phyloP scores from a whole-genome alignment of 2,888 invertebrate genomes.

The Myopa testacea region DNA sequence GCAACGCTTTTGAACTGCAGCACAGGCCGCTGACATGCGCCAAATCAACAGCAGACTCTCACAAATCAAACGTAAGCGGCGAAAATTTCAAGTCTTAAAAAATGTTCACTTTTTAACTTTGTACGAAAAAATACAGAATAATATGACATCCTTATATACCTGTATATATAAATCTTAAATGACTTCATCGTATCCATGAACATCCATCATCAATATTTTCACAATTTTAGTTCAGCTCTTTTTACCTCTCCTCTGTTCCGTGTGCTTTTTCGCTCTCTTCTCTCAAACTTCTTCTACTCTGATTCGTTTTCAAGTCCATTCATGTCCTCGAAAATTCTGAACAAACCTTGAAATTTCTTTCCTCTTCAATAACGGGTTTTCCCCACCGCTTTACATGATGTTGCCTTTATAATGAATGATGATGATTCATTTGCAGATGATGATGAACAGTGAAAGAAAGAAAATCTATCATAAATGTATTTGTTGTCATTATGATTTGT shows the following conservation, averaged over 20 bases:
- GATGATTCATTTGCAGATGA: background rate
- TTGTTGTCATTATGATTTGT: too few species aligned
- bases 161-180: too few species aligned
- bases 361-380: background rate
- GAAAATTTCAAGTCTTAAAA: background rate
- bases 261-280: background rate
- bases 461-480: background rate
- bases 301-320: background rate
- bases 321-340: slow-evolving; percentile 6
- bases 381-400: too few species aligned
- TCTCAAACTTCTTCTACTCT: background rate
- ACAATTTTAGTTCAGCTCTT: background rate
- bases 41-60: background rate
- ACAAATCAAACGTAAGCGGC: background rate
- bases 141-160: too few species aligned
- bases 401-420: too few species aligned
- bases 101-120: too few species aligned
- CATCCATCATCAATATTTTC: background rate
- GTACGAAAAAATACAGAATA: too few species aligned
- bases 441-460: background rate
- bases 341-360: background rate
- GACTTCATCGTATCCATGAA: too few species aligned
- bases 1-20: slow-evolving; percentile 20
- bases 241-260: background rate
- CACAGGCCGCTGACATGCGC: slow-evolving; percentile 26